Conservation (phyloP, 2,797 vertebrate genomes). For the Sebastes kiyomatsui region DNA sequence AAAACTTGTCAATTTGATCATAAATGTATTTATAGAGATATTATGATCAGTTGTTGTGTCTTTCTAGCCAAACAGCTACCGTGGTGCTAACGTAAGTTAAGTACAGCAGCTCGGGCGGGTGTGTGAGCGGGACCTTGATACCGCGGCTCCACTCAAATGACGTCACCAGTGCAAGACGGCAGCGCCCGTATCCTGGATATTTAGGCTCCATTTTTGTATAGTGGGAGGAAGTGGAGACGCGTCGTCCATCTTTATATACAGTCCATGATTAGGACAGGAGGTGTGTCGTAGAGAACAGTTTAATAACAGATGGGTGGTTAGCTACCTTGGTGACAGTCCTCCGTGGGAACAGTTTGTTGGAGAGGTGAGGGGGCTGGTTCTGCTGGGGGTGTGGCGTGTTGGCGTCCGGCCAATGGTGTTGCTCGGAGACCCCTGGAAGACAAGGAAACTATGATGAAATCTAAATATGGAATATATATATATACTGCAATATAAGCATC, state of each 20-base stretch:
- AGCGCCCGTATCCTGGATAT: no score
- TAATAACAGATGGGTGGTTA: background rate
- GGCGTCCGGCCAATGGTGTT: conserved; percentile 94
- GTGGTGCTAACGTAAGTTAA: accelerated
- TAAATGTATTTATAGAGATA: background rate
- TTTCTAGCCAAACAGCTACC: background rate
- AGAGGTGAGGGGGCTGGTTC: conserved; percentile 95
- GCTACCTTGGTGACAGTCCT: conserved; percentile 95
- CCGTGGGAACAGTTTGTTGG: conserved; percentile 97
- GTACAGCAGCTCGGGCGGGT: no score
- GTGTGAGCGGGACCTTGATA: background rate
- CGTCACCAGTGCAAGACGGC: background rate
- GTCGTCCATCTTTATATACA: background rate
- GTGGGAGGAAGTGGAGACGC: background rate
- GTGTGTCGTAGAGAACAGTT: background rate
- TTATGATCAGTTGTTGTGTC: background rate
- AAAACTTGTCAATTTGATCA: background rate
- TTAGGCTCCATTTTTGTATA: background rate
- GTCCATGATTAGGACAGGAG: background rate
- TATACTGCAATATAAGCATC: no score
- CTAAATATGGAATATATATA: background rate
- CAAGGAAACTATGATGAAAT: conserved; percentile 3
- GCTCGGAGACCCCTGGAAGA: conserved; percentile 91
- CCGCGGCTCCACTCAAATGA: background rate
- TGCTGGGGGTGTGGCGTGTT: conserved; percentile 90